Conservation (phyloP, 2,797 vertebrate species). For the Buceros bicornis region DNA sequence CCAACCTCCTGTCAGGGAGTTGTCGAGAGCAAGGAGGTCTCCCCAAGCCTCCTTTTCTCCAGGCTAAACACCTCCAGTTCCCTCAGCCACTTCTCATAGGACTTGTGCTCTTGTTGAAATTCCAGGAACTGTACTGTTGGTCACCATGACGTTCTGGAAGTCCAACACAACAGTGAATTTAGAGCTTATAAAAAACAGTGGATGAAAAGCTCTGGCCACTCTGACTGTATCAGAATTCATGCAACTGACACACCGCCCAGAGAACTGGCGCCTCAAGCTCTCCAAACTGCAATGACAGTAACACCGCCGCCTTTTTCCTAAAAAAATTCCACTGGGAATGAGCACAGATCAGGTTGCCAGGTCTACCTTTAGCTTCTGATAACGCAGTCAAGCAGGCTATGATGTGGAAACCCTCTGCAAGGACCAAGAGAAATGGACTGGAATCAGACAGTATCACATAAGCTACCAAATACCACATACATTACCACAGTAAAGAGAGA, state of each 20-base stretch:
- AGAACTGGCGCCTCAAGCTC: background rate
- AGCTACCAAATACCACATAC: background rate
- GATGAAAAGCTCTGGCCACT: background rate
- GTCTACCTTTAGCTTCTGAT: background rate
- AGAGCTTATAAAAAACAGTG: background rate
- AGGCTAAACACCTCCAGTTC: too few species aligned
- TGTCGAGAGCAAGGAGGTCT: too few species aligned
- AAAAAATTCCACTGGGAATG: background rate
- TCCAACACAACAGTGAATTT: background rate
- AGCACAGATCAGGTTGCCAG: background rate
- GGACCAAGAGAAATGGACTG: background rate
- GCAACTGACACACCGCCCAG: background rate
- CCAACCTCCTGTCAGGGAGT: too few species aligned
- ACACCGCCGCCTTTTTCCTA: rapidly evolving
- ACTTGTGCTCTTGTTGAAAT: background rate
- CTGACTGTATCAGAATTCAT: background rate
- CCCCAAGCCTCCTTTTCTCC: too few species aligned
- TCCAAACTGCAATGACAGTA: background rate
- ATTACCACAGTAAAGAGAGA: background rate
- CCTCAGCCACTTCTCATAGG: too few species aligned
- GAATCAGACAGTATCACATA: background rate
- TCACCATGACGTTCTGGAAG: background rate
- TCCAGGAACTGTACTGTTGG: background rate
- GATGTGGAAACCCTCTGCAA: background rate
- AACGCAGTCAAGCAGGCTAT: background rate